Base-by-base conservation (phyloP, 1,140 invertebrate genomes). In the Zaprionus inermis region DNA sequence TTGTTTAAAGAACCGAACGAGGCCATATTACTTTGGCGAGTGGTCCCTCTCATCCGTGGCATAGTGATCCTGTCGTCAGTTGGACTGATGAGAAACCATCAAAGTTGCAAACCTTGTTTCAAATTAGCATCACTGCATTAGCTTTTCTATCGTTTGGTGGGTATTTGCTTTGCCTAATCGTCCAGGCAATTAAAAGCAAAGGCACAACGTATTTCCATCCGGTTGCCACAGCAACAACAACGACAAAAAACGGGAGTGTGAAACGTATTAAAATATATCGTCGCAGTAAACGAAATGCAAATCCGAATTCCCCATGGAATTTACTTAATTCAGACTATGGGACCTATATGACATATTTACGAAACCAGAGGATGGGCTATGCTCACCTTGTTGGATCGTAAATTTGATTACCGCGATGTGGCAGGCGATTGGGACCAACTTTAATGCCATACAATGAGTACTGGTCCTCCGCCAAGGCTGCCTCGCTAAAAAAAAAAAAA, bases 401-500 rank as follows among this genome's bases (percentile, higher is more conserved):
- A 61, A 92, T 85, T 76, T 92, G 92, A 78, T 91, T 92, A 18
- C 78, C 78, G 54, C 91, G 82, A 57, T 88, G 83, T 36, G 84
- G 73, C 41, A 92, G 59, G 76, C 94, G 93, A 58, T 93, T 93
- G 36, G 95, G 92, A 3, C 91, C 91, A 71, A 95, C 93, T 92
- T 96, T 96, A 77, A 95, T 95, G 44, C 96, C 96, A 92, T 96
- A 96, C 89, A 97, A 93, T 65, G 95, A 95, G 92, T 97, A 97
- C 58, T 96, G 94, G 90, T 97, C 96, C 90, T 97, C 96, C 78
- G 96, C 93, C 52, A 96, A 93, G 76, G 96, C 94, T 64, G 94
- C 94, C 91, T 97, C 96, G 90, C 96, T 96, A 34, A 68, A 28
- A 60, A 12, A 20, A 28, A 60, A 12, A 20, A 11, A 34, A 28